These are phyloP conservation scores for Mus musculus DNA, from an alignment of 2,113 vertebrate genomes.

Conservation along the genomic window GRCm39 chrX:96701001-96701500, in stretches of 20 bases:
- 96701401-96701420: no score
- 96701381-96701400: no score
- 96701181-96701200: background rate
- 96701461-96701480: background rate
- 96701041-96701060: background rate
- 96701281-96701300: background rate
- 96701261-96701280: conserved; percentile 7
- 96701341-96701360: no score
- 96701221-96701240: background rate
- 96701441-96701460: no score
- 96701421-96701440: no score
- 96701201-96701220: background rate
- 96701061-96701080: no score
- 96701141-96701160: background rate
- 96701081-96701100: background rate
- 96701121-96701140: background rate
- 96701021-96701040: background rate
- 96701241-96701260: conserved; percentile 4
- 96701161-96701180: background rate
- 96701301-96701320: background rate
- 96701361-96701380: no score
- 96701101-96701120: background rate
- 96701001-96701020: conserved; percentile 14
- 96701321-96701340: no score
- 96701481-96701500: background rate